Evolutionary conservation across 2,113 vertebrate genomes (phyloP).

Genomic region (Crotophaga sulcirostris): DNA sequence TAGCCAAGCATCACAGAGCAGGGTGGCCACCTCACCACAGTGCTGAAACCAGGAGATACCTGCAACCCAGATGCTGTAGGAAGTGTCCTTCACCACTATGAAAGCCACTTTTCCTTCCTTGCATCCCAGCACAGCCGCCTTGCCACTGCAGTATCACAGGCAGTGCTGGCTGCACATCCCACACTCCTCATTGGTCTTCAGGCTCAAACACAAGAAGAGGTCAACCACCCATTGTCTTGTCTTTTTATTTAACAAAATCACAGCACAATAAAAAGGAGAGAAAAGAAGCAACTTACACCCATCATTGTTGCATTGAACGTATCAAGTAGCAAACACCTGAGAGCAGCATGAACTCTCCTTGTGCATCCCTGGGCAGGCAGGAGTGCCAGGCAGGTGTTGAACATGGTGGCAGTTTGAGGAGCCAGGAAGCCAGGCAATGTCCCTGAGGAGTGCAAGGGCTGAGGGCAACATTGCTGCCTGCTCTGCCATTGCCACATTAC

Average conservation of each 20-base stretch:
- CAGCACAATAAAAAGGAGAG: neutral
- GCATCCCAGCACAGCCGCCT: neutral
- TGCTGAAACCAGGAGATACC: neutral
- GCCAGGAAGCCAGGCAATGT: neutral
- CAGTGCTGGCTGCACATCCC: neutral
- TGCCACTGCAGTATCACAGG: too few relatives aligned
- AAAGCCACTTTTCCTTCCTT: neutral
- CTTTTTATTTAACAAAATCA: constrained; percentile 46
- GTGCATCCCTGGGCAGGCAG: neutral
- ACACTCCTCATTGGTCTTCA: accelerated
- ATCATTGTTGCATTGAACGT: neutral
- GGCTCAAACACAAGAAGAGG: neutral
- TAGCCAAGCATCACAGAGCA: neutral
- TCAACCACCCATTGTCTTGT: neutral
- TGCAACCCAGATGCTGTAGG: neutral
- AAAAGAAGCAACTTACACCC: neutral
- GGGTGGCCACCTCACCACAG: accelerated
- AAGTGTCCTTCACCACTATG: neutral
- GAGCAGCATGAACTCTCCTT: accelerated
- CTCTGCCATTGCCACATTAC: accelerated
- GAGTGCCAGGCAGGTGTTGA: neutral
- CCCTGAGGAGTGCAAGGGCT: neutral
- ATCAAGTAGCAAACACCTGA: constrained; percentile 27
- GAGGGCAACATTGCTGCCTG: neutral
- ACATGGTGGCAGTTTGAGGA: neutral